Evolutionary conservation across 64 coral and sea anemone genomes (phyloP).

Genomic region (Pocillopora damicornis): DNA sequence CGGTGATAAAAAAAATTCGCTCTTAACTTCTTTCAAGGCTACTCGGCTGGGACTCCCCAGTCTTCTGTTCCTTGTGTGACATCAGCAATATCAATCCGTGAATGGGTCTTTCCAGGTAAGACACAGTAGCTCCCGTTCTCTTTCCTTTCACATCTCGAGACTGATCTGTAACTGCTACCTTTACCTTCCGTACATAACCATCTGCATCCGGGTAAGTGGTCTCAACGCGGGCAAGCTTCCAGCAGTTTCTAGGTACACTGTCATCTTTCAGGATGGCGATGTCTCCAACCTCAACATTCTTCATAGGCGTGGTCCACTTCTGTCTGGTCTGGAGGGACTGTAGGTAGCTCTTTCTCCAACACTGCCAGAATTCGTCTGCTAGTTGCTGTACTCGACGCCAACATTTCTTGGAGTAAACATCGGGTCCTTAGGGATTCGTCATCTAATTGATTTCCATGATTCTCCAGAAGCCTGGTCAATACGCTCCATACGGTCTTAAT

Average conservation of each 20-base stretch:
- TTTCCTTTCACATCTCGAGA: neutral
- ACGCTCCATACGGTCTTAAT: too few relatives aligned
- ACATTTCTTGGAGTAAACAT: constrained; percentile 4
- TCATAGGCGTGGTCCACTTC: constrained; percentile 5
- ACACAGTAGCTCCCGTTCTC: too few relatives aligned
- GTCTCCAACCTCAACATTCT: constrained; percentile 27
- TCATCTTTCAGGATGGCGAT: constrained; percentile 5
- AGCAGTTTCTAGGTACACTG: neutral
- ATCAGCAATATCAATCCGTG: too few relatives aligned
- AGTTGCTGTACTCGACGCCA: constrained; percentile 28
- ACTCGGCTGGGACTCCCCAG: too few relatives aligned
- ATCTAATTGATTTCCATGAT: too few relatives aligned
- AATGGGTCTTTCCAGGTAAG: too few relatives aligned
- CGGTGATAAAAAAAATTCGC: too few relatives aligned
- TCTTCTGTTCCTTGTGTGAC: too few relatives aligned
- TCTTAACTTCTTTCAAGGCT: too few relatives aligned
- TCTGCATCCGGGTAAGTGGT: neutral
- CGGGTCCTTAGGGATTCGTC: neutral
- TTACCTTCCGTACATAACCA: constrained; percentile 32
- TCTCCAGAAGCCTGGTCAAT: too few relatives aligned
- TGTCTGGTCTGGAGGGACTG: neutral
- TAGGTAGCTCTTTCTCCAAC: constrained; percentile 33
- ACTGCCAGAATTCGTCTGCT: constrained; percentile 33
- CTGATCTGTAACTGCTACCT: constrained; percentile 2
- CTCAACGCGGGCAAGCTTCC: constrained; percentile 11